Conservation (phyloP, 2,113 vertebrate species). For the Thunnus thynnus region DNA sequence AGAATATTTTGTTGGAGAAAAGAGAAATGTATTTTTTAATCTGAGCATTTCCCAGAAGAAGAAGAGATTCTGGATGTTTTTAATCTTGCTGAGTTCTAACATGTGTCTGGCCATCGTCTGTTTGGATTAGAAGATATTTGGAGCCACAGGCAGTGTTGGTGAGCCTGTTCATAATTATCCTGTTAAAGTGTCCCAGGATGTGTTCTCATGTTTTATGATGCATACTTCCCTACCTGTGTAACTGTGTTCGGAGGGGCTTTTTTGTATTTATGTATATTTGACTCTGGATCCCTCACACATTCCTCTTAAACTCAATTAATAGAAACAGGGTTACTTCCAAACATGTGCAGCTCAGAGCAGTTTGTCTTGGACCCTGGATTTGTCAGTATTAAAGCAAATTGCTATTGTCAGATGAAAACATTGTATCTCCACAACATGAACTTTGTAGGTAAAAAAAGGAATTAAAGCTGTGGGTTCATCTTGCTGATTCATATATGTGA, state of each 20-base stretch:
- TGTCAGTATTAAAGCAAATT: not conserved
- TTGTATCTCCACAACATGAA: not conserved
- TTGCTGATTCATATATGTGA: not conserved
- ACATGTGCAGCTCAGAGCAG: not conserved
- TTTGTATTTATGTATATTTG: conserved; percentile 20
- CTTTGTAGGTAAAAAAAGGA: not conserved
- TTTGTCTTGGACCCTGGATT: not conserved
- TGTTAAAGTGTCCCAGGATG: conserved; percentile 77
- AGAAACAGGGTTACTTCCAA: not conserved
- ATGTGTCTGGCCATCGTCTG: conserved; percentile 40
- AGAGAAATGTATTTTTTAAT: not conserved
- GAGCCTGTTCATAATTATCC: conserved; percentile 81
- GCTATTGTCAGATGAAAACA: not conserved
- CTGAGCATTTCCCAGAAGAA: conserved; percentile 9
- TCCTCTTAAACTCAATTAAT: conserved; percentile 11
- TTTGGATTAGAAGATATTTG: conserved; percentile 54
- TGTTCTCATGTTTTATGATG: conserved; percentile 76
- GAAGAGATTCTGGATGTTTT: conserved; percentile 20
- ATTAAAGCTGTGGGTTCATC: not conserved
- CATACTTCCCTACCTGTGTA: conserved; percentile 82
- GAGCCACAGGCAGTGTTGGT: conserved; percentile 58
- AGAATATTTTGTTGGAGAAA: not conserved
- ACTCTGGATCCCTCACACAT: conserved; percentile 17
- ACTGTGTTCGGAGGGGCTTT: conserved; percentile 49
- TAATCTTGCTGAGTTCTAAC: conserved; percentile 37